These are phyloP conservation scores for Neoseiulus cucumeris DNA, from an alignment of 1,140 invertebrate species.

Conservation along the genomic window DNA sequence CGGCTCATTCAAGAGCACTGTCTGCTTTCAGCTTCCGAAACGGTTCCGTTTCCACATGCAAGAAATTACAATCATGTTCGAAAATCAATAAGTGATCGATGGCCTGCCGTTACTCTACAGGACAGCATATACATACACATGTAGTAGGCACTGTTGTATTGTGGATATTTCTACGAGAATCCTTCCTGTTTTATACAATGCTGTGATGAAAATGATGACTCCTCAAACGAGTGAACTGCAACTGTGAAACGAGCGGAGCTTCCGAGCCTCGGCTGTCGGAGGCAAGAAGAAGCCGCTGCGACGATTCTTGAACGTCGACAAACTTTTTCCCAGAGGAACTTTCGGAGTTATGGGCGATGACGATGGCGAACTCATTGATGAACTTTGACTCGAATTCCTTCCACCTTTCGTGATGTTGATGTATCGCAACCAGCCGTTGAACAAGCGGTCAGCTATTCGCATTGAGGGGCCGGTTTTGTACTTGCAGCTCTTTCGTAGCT, in stretches of 20 bases:
- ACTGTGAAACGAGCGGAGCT: not conserved
- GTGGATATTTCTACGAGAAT: too few species aligned
- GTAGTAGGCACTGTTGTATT: too few species aligned
- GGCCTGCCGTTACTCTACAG: too few species aligned
- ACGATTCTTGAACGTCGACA: not conserved
- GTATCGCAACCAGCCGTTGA: not conserved
- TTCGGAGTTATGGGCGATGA: not conserved
- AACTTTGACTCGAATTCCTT: not conserved
- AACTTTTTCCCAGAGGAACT: not conserved
- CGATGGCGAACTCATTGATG: not conserved
- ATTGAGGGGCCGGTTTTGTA: not conserved
- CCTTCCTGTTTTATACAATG: too few species aligned
- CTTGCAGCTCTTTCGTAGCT: not conserved
- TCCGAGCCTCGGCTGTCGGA: not conserved
- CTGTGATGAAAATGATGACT: too few species aligned
- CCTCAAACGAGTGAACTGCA: slow-evolving; percentile 7
- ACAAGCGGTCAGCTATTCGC: not conserved
- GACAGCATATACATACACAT: too few species aligned
- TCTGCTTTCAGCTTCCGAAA: too few species aligned
- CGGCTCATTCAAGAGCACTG: too few species aligned
- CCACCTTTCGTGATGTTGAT: slow-evolving; percentile 2
- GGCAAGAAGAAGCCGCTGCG: not conserved
- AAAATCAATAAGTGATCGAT: too few species aligned
- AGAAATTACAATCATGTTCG: too few species aligned
- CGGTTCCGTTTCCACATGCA: too few species aligned